Base-by-base conservation (phyloP, 2,888 invertebrate species). In the Agrotis exclamationis region DNA sequence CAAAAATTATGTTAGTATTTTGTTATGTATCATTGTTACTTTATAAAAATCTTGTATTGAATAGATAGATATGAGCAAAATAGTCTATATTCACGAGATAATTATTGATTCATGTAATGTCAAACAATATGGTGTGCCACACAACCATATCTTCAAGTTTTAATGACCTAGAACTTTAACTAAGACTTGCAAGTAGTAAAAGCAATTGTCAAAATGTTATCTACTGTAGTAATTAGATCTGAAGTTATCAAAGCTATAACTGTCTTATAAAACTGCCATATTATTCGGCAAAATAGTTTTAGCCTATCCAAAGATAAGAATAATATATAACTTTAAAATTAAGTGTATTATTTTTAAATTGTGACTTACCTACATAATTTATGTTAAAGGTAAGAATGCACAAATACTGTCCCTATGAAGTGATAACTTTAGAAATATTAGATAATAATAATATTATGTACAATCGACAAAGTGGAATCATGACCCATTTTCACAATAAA, bases 1-100 rank as follows among this genome's bases (percentile, higher is more conserved):
- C 85, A 84, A 85, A 84, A 76, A 84, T 56, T 83, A 78, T 65
- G 63, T 82, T 79, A 65, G 24, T 66, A 39, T 47, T 67, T 74
- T 50, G 60, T 75, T 76, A 14, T 58, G 24, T 70, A 51, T 57
- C 28, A 56, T 51, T 74, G 60, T 57, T 79, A 65, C 47, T 70
- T 44, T 57, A 63, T 57, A 44, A 39, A 63, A 73, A 28, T 56
- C n/a, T 58, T 68, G 24, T 51, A 50, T 63, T 69, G 39, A 56
- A 65, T 74, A 50, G 28, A 56, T 69, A 64, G 48, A 51, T 60
- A 67, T 65, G 60, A 73, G 59, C 50, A 70, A 71, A 45, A 59
- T 57, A 45, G 44, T 57, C 47, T 56, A 33, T 56, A 33, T 51
- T 62, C 63, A 54, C 24, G 33, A n/a, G 24, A 54, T 77, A 64